phyloP scores from a whole-genome alignment of 2,797 vertebrate species.

The Chelmon rostratus region DNA sequence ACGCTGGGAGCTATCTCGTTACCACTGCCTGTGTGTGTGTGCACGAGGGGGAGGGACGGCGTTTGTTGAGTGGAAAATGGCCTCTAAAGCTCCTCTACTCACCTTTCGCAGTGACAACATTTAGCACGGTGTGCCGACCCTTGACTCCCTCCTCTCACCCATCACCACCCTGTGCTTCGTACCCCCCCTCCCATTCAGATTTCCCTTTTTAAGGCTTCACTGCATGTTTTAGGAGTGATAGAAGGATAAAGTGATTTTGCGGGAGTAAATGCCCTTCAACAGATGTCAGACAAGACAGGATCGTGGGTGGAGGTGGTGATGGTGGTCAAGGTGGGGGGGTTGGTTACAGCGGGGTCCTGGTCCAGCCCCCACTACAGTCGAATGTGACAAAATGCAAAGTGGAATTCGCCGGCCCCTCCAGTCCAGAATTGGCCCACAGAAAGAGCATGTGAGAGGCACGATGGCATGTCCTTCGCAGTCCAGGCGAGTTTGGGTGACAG shows the following conservation, averaged over 20 bases:
- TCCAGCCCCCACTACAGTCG: conserved; percentile 66
- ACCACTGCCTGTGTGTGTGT: conserved; percentile 52
- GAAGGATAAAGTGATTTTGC: conserved; percentile 85
- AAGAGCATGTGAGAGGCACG: conserved; percentile 88
- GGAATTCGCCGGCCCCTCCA: conserved; percentile 86
- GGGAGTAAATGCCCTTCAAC: conserved; percentile 86
- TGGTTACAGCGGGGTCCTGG: conserved; percentile 36
- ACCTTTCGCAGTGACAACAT: conserved; percentile 89
- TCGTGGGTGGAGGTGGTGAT: conserved; percentile 31
- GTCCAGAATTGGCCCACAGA: conserved; percentile 88
- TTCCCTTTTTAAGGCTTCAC: conserved; percentile 80
- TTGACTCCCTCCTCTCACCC: conserved; percentile 52
- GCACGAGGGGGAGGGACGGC: conserved; percentile 21
- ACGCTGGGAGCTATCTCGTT: conserved; percentile 72
- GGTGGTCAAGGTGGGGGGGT: background rate
- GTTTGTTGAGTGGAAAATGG: conserved; percentile 88
- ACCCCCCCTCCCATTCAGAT: conserved; percentile 49
- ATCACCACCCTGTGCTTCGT: conserved; percentile 34
- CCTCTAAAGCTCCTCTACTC: conserved; percentile 85
- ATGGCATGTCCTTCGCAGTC: conserved; percentile 90
- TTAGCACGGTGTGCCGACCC: conserved; percentile 75
- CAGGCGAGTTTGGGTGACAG: conserved; percentile 89
- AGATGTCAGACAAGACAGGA: conserved; percentile 84
- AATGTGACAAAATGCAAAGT: conserved; percentile 92
- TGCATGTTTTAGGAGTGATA: conserved; percentile 78